phyloP scores from a whole-genome alignment of 2,113 vertebrate species.

The Vanacampus margaritifer region DNA sequence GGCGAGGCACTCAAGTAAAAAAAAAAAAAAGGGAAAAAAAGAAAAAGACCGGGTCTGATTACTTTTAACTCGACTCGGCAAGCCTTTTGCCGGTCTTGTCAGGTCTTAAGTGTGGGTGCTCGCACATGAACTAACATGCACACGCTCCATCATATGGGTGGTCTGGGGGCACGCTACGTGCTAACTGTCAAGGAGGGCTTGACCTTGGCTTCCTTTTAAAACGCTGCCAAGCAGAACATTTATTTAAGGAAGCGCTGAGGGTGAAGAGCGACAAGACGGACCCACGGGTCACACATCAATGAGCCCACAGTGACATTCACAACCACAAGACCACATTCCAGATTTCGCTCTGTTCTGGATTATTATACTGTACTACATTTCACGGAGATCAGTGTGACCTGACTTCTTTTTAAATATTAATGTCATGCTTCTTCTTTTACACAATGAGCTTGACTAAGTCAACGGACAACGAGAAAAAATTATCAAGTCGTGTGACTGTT shows the following conservation, averaged over 20 bases:
- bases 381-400: slow-evolving; percentile 1
- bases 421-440: neutral
- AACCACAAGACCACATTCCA: slow-evolving; percentile 30
- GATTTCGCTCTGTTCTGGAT: slow-evolving; percentile 22
- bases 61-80: slow-evolving; percentile 20
- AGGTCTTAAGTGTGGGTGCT: slow-evolving; percentile 31
- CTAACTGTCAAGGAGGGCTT: slow-evolving; percentile 54
- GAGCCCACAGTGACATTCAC: slow-evolving; percentile 15
- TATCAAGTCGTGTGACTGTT: slow-evolving; percentile 21
- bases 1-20: slow-evolving; percentile 46
- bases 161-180: slow-evolving; percentile 43
- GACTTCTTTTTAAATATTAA: slow-evolving; percentile 13
- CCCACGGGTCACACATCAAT: slow-evolving; percentile 48
- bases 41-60: neutral
- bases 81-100: slow-evolving; percentile 42
- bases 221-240: slow-evolving; percentile 61
- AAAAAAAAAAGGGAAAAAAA: neutral
- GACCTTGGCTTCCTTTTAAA: slow-evolving; percentile 65
- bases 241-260: slow-evolving; percentile 59
- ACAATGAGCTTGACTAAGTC: slow-evolving; percentile 12
- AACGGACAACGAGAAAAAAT: slow-evolving; percentile 8
- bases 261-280: slow-evolving; percentile 24
- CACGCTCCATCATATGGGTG: slow-evolving; percentile 50
- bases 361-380: slow-evolving; percentile 20
- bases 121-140: slow-evolving; percentile 5